Evolutionary conservation across 2,113 vertebrate species (phyloP), one percentile per base, ranked within the genome.

Genomic region (Eclectus roratus): DNA sequence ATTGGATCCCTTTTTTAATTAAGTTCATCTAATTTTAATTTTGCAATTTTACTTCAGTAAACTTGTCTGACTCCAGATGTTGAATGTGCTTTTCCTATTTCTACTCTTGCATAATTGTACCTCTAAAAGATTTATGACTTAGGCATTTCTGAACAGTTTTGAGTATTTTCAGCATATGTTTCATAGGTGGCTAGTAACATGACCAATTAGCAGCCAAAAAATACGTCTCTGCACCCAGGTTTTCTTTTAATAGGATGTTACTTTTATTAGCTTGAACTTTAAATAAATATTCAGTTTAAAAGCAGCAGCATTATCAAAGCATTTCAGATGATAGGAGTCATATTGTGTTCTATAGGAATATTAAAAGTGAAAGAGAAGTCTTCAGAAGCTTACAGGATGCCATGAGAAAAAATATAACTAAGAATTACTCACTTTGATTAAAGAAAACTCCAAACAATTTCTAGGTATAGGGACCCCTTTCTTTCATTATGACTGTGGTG

Each of bases 1-100:
- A 98, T 97, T 96, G 89, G 95, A 97, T 97, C 91, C 84, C 72
- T 94, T 97, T 98, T 97, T 98, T 98, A 98, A 98, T 98, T 98
- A 98, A 98, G 96, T 96, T 98, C 98, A 98, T 98, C 97, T 98
- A 98, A 98, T 98, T 98, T 98, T 98, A 97, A 98, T 99, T 99
- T 98, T 98, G 98, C 98, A 97, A 97, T 98, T 98, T 98, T 98
- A 97, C 98, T 98, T 98, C 96, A 95, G 98, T 98, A 98, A 98
- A 98, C 97, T 93, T 95, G 72, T 98, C 95, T 95, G 95, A 97
- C 95, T 98, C 98, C 98, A 98, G 98, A 98, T 99, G 98, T 98
- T 97, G 95, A 90, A 97, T 98, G 89, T 96, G 96, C 94, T 98
- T 98, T 98, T 98, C 96, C 90, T 89, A 93, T 97, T 97, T 91